Evolutionary conservation across 2,888 invertebrate species (phyloP).

Genomic region (Eristalis arbustorum): DNA sequence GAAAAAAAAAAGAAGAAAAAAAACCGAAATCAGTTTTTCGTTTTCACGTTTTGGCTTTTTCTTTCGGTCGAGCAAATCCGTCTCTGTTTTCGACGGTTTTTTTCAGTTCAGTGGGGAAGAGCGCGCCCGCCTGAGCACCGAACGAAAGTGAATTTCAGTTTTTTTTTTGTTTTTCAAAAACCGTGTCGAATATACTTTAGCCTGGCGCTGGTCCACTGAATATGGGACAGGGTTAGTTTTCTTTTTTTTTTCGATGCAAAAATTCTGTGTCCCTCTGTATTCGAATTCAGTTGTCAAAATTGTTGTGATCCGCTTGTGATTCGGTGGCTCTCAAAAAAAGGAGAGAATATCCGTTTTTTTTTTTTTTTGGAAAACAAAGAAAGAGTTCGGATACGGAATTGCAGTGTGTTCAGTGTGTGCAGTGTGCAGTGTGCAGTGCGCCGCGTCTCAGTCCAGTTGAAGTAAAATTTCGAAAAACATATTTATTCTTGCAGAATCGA

Average conservation of each 20-base stretch:
- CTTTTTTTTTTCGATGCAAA: not conserved
- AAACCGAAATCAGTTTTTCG: not conserved
- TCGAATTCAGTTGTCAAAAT: not conserved
- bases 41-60: conserved; percentile 30
- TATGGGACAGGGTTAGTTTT: conserved; percentile 81
- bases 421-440: not conserved
- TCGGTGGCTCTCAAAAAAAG: conserved; percentile 22
- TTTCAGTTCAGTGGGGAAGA: conserved; percentile 63
- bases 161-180: not conserved
- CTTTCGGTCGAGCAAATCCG: conserved; percentile 20
- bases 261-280: conserved; percentile 14
- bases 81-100: conserved; percentile 71
- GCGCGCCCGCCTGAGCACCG: conserved; percentile 42
- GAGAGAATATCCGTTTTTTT: too few species aligned
- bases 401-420: not conserved
- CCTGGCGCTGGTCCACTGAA: conserved; percentile 69
- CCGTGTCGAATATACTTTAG: conserved; percentile 13
- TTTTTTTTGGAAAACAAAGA: not conserved
- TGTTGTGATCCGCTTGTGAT: conserved; percentile 14
- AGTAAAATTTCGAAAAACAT: not conserved
- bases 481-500: conserved; percentile 82
- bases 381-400: not conserved
- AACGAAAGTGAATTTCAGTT: conserved; percentile 23
- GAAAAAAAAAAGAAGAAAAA: not conserved
- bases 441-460: not conserved